Percentiles rank a stretch among this genome's conserved stretches.
phyloP scores from a whole-genome alignment of 2,888 invertebrate species.

The Therioaphis trifolii region DNA sequence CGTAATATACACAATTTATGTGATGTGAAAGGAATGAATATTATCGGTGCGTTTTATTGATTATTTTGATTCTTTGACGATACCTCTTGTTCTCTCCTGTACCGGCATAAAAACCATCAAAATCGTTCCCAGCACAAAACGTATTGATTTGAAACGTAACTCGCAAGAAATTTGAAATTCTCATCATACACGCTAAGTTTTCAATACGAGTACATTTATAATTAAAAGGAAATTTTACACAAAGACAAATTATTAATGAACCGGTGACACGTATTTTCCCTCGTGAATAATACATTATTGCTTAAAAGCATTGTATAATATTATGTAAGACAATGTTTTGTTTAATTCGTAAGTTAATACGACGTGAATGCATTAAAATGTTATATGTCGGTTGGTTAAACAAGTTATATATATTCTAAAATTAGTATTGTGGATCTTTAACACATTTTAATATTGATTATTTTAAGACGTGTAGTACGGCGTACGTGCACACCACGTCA shows the following conservation, averaged over 20 bases:
- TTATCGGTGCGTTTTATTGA: no score
- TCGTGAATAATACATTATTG: slow-evolving; percentile 27
- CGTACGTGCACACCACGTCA: no score
- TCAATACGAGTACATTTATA: slow-evolving; percentile 24
- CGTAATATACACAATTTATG: no score
- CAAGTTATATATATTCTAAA: not conserved
- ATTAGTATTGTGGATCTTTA: no score
- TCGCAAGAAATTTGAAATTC: slow-evolving; percentile 4
- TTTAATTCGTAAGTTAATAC: slow-evolving; percentile 24
- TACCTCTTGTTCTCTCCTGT: no score
- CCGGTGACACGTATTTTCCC: slow-evolving; percentile 24
- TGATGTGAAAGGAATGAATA: no score
- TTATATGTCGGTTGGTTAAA: not conserved
- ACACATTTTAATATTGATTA: no score
- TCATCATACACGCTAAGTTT: not conserved
- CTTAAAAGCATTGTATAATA: not conserved
- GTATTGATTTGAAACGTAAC: no score
- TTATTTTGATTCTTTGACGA: no score
- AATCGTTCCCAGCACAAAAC: no score
- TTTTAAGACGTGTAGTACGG: no score
- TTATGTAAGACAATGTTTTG: slow-evolving; percentile 29
- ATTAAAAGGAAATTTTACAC: not conserved
- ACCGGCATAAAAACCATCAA: no score
- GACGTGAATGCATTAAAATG: not conserved
- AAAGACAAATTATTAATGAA: not conserved